A percentile compares a stretch with the other conserved stretches of the same genome.
These are phyloP conservation scores for Hipparchia sbordonii DNA, from an alignment of 2,888 invertebrate species.

Conservation along the genomic window DNA sequence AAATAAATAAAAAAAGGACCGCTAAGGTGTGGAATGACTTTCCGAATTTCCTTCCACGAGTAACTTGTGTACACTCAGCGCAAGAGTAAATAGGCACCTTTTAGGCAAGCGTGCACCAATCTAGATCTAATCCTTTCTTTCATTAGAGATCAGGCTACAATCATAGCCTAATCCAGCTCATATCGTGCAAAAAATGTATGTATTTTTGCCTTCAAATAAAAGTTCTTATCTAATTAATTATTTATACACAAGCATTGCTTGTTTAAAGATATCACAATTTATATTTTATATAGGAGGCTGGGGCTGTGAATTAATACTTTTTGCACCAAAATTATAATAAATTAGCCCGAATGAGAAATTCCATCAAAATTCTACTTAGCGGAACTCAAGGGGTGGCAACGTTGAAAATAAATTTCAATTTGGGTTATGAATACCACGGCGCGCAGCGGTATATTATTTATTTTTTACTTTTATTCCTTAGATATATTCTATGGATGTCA, in stretches of 20 bases:
- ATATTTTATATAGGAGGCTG: slow-evolving; percentile 23
- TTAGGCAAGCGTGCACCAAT: too few relatives aligned
- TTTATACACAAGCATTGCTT: neutral
- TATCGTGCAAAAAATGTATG: too few relatives aligned
- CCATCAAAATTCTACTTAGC: slow-evolving; percentile 75
- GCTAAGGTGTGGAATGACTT: too few relatives aligned
- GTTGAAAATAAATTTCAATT: slow-evolving; percentile 76
- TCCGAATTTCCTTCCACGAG: too few relatives aligned
- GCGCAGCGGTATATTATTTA: slow-evolving; percentile 33
- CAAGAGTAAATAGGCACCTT: too few relatives aligned
- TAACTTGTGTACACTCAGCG: too few relatives aligned
- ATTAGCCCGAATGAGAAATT: slow-evolving; percentile 71
- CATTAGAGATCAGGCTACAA: too few relatives aligned
- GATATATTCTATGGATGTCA: neutral
- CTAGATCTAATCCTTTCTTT: too few relatives aligned
- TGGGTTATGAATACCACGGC: slow-evolving; percentile 55
- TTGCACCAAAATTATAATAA: slow-evolving; percentile 48
- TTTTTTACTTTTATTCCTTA: slow-evolving; percentile 26
- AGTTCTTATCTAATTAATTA: too few relatives aligned
- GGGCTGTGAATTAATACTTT: slow-evolving; percentile 36
- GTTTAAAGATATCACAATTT: neutral
- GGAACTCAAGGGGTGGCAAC: slow-evolving; percentile 74
- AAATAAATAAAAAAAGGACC: too few relatives aligned
- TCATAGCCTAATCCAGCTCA: too few relatives aligned
- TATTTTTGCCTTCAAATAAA: too few relatives aligned